Conservation (phyloP, 2,113 vertebrate species). For the Cyprinodon tularosa region DNA sequence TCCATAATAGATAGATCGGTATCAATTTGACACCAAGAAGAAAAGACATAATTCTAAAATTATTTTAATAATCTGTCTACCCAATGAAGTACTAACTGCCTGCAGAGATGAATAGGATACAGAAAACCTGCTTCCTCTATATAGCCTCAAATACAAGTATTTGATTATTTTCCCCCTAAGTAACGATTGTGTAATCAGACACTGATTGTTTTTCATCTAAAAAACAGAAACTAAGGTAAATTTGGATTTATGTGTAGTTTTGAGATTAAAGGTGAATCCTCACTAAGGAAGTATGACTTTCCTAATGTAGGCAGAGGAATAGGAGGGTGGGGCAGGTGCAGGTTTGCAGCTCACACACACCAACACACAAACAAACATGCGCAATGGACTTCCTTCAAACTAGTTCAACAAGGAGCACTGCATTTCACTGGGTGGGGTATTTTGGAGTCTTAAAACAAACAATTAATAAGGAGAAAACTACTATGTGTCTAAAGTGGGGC, state of each 20-base stretch:
- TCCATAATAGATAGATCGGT: slow-evolving; percentile 13
- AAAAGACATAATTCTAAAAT: neutral
- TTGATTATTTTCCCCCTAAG: slow-evolving; percentile 11
- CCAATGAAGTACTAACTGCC: neutral
- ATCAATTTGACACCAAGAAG: neutral
- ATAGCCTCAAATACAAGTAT: neutral
- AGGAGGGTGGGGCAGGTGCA: slow-evolving; percentile 40
- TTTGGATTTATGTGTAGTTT: slow-evolving; percentile 17
- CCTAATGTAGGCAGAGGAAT: neutral
- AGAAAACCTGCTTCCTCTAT: neutral
- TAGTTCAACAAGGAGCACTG: slow-evolving; percentile 54
- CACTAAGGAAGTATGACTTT: slow-evolving; percentile 4
- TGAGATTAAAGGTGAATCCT: slow-evolving; percentile 27
- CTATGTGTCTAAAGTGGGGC: neutral
- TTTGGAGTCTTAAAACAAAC: neutral
- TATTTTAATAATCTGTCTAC: neutral
- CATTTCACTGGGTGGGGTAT: slow-evolving; percentile 64
- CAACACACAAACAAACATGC: slow-evolving; percentile 6
- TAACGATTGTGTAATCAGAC: neutral
- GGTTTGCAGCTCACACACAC: neutral
- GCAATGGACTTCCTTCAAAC: slow-evolving; percentile 33
- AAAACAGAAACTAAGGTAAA: neutral
- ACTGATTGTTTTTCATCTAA: slow-evolving; percentile 4
- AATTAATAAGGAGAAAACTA: slow-evolving; percentile 13
- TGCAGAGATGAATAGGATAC: neutral